Base-by-base conservation (phyloP, 1,140 invertebrate species). In the Drosophila leontia region DNA sequence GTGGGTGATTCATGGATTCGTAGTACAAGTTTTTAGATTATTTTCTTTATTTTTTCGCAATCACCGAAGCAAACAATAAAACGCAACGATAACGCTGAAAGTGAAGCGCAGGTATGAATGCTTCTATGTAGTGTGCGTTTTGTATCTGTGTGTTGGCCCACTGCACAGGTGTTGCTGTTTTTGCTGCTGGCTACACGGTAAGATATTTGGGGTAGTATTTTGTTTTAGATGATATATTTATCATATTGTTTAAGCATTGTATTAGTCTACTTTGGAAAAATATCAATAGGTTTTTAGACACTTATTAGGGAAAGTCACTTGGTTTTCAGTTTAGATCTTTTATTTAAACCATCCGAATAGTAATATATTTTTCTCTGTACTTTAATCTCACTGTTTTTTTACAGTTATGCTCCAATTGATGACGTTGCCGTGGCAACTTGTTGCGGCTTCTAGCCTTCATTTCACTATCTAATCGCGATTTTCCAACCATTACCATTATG, bases 11-110 rank as follows among this genome's bases (percentile, higher is more conserved):
- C 47, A 62, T 48, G 45, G 45, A 26, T 63, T 75, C 58, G 62
- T 55, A 50, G 50, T 44, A 37, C 55, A n/a, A 15, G 32, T 37
- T 37, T 23, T 37, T 70, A 53, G 59, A 51, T 65, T 79, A 59
- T 62, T 64, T 87, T 87, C 84, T 62, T 64, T 64, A 39, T 60
- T 86, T 88, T n/a, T 87, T 87, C 84, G 84, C 84, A 87, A 87
- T 88, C 84, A 62, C 61, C 80, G 79, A 87, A 87, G 75, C 77
- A 78, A 83, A 81, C 78, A 85, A 71, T 88, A 74, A 74, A 82
- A 87, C 85, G 84, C 84, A 88, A 83, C 84, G 84, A 87, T 87
- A 87, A 88, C 75, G 80, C 61, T 81, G 84, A 87, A 87, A 87
- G 84, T 87, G 84, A 87, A 87, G 84, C 74, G 74, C 85, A 87